Conservation (phyloP, 2,113 vertebrate species). For the Trematomus loennbergii region DNA sequence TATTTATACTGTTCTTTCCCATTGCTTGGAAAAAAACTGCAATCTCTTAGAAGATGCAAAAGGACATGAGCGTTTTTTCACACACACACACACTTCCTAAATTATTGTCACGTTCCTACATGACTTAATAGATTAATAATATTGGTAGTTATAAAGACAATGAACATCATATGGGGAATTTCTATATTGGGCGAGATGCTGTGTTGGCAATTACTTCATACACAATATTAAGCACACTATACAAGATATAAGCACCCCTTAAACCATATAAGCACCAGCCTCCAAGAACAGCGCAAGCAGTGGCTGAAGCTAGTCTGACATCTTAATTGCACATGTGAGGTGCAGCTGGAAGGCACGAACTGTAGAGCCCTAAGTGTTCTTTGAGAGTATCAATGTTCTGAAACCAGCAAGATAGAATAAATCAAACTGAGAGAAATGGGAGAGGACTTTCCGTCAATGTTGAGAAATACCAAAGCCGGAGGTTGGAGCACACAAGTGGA, state of each 20-base stretch:
- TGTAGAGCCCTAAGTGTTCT: conserved; percentile 58
- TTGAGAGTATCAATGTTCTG: conserved; percentile 62
- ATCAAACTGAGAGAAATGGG: conserved; percentile 67
- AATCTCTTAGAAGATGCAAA: conserved; percentile 40
- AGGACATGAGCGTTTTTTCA: conserved; percentile 42
- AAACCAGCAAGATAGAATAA: conserved; percentile 68
- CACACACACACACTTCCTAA: too few relatives aligned
- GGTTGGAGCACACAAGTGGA: conserved; percentile 56
- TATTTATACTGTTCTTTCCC: conserved; percentile 40
- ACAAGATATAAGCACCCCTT: conserved; percentile 58
- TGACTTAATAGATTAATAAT: background rate
- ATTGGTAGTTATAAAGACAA: background rate
- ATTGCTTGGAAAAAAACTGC: conserved; percentile 32
- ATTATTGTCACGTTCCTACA: background rate
- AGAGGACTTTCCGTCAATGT: conserved; percentile 60
- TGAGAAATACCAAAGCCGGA: conserved; percentile 69
- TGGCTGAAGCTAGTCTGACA: conserved; percentile 68
- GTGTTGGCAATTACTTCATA: conserved; percentile 41
- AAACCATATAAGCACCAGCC: conserved; percentile 54
- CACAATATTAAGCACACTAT: conserved; percentile 45
- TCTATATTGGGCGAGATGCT: background rate
- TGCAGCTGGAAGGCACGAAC: conserved; percentile 67
- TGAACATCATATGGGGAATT: background rate
- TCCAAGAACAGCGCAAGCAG: conserved; percentile 50
- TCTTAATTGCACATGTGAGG: conserved; percentile 74